Evolutionary conservation across 2,797 vertebrate genomes (phyloP).

Genomic region (Lycodopsis pacificus): DNA sequence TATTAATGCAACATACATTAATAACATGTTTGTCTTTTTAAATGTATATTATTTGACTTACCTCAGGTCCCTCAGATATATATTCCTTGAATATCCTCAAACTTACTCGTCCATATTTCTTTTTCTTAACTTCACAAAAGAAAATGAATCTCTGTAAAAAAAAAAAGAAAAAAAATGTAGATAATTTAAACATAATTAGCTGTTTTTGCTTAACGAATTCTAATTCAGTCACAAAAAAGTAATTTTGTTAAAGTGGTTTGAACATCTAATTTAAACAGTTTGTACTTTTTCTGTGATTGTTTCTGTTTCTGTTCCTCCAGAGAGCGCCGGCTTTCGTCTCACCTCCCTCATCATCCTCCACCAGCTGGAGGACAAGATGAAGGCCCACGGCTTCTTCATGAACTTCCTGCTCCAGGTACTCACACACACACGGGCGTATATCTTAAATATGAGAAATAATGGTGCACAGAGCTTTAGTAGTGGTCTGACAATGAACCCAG

Average conservation of each 20-base stretch:
- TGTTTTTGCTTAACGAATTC: not conserved
- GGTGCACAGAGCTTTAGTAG: not conserved
- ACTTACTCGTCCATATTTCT: not conserved
- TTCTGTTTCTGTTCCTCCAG: constrained; percentile 71
- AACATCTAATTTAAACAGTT: not conserved
- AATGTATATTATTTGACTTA: no score
- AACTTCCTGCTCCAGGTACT: constrained; percentile 94
- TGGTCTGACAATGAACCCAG: not conserved
- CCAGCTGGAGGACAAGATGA: constrained; percentile 97
- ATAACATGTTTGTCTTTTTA: not conserved
- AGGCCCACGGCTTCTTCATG: constrained; percentile 93
- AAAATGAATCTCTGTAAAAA: not conserved
- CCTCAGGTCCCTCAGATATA: not conserved
- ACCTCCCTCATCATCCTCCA: constrained; percentile 96
- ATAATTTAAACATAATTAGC: not conserved
- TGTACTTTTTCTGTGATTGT: not conserved
- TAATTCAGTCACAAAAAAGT: not conserved
- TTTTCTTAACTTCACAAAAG: not conserved
- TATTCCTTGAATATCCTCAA: not conserved
- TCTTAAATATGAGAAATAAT: not conserved
- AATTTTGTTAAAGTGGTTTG: not conserved
- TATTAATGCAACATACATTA: not conserved
- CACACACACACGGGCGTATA: not conserved
- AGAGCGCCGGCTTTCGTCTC: constrained; percentile 91
- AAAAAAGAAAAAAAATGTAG: no score